phyloP scores from a whole-genome alignment of 2,113 vertebrate genomes.

The Pollachius pollachius region DNA sequence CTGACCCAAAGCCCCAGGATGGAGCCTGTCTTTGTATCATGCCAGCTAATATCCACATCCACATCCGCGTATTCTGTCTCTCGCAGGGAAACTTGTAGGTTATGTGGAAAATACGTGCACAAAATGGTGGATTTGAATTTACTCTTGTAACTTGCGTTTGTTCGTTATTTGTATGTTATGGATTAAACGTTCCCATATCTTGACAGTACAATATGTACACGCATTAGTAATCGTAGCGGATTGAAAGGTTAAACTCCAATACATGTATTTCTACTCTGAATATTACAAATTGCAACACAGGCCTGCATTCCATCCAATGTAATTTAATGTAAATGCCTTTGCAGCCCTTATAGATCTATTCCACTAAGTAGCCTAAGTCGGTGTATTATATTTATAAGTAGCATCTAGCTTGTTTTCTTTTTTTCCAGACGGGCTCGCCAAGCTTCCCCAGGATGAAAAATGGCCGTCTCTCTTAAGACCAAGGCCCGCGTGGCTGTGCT shows the following conservation, averaged over 20 bases:
- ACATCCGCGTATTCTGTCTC: conserved; percentile 20
- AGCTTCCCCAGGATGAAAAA: conserved; percentile 86
- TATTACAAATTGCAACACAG: too few species aligned
- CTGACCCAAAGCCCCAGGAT: conserved; percentile 67
- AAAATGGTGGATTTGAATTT: too few species aligned
- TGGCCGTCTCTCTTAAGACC: conserved; percentile 90
- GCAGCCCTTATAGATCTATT: too few species aligned
- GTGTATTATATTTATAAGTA: background rate
- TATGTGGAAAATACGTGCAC: background rate
- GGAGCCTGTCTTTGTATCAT: conserved; percentile 37
- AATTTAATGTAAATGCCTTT: too few species aligned
- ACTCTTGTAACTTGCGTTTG: too few species aligned
- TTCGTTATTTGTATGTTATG: too few species aligned
- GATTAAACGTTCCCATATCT: too few species aligned
- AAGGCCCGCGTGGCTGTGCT: conserved; percentile 89
- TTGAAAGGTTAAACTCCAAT: too few species aligned
- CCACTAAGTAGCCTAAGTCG: too few species aligned
- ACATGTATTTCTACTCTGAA: too few species aligned
- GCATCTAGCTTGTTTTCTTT: conserved; percentile 17
- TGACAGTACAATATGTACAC: too few species aligned
- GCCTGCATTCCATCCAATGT: background rate
- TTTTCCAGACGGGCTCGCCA: background rate
- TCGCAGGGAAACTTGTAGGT: conserved; percentile 13
- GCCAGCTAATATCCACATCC: conserved; percentile 37
- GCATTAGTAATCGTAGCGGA: too few species aligned